Evolutionary conservation across 2,113 vertebrate species (phyloP), one percentile per base, ranked within the genome.

Genomic region (Ariopsis seemanni): DNA sequence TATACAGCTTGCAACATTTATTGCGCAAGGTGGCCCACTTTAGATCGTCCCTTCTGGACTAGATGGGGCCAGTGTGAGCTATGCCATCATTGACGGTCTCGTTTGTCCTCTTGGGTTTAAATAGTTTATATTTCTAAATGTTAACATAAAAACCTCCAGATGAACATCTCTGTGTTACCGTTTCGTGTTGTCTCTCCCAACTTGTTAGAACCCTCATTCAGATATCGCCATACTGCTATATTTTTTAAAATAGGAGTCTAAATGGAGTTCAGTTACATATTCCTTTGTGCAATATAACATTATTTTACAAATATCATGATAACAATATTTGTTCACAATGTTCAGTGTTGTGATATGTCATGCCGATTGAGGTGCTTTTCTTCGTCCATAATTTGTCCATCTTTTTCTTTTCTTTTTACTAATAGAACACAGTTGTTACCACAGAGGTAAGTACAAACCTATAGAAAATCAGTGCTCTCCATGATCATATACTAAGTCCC

Each of bases 381-480:
- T 80, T 58, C 14, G 10, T 88, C 18, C 60, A n/a, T 50, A 71
- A 86, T 42, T 42, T 42, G 42, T 42, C 42, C 75, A 57, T 10
- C 22, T 11, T 25, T 34, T 7, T 17, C 3, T 15, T 10, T 55
- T 83, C 89, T 90, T 90, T 90, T 93, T 25, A 86, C 88, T 94
- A 91, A 81, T 91, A 98, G 97, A 95, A 90, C 87, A 84, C 86
- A 55, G 88, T 97, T 63, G 94, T 97, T 86, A 94, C 94, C 90
- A 91, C 92, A 25, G 93, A 92, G 94, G 97, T 98, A 94, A 94
- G 96, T 86, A 74, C 34, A 6, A 67, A 22, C 18, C 58, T 62
- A 52, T 34, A 27, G 34, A 62, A 27, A 18, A 7, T 75, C 0
- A 0, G 11, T 25, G 17, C 30, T 25, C 20, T 42, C 18, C 22